Base-by-base conservation (phyloP, 1,140 invertebrate genomes). In the Hyposmocoma kahamanoa region DNA sequence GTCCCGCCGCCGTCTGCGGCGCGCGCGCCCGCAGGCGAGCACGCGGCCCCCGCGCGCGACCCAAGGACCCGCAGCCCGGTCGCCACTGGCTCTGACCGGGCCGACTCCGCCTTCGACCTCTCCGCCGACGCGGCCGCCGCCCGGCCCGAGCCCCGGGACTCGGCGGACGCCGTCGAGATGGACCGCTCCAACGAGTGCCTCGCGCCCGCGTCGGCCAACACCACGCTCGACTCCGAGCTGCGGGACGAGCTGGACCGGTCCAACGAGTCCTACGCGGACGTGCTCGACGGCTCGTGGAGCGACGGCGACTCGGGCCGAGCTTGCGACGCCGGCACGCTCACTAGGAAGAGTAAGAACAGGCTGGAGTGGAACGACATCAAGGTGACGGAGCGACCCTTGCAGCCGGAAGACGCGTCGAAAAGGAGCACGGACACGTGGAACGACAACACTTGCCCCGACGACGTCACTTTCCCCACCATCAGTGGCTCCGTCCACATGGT, bases 391-490 rank as follows among this genome's bases (percentile, higher is more conserved):
- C 53, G 52, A 38, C 42, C 34, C 30, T 54, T 55, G n/a, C 50
- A 30, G 24, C 68, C 66, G n/a, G 73, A 71, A 22, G 56, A 60
- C 1, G 64, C 67, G 1, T 10, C 11, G 19, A 65, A 64, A 32
- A 51, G 41, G 11, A 53, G 45, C 36, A 66, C 59, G 0, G 92
- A 92, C 59, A 94, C 92, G 0, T 94, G 93, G 93, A 93, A 92
- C 59, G 93, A 94, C 51, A 90, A 93, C 60, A 89, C 89, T 9
- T 91, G 89, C 41, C 91, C 91, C 0, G 92, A 93, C 72, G 93
- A 94, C 57, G 82, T 93, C 26, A 92, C 92, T 0, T 94, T 94
- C 68, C 93, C 93, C 0, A 94, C 91, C 32, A 90, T 94, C 13
- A 94, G 93, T 49, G 90, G 91, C 15, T 92, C 92, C 22, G 90